Percentiles rank a stretch among this genome's conserved stretches.
These are phyloP conservation scores for Hofmannophila pseudospretella DNA, from an alignment of 2,888 invertebrate genomes.

Conservation along the genomic window DNA sequence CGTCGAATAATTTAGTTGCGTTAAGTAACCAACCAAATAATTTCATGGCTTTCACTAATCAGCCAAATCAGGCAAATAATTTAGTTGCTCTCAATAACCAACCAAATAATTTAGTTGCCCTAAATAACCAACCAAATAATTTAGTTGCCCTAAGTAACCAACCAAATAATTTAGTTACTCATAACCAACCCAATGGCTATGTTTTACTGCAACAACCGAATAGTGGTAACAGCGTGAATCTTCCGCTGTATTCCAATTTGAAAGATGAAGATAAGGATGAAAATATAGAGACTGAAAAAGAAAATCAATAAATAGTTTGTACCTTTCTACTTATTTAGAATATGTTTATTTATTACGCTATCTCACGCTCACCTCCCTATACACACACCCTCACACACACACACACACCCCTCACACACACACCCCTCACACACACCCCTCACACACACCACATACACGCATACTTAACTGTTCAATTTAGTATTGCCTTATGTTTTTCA, in stretches of 20 bases:
- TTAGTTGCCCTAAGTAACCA: neutral
- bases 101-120: constrained; percentile 2
- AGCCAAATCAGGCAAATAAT: constrained; percentile 2
- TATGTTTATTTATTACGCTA: no score
- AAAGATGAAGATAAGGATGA: neutral
- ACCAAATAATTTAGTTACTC: neutral
- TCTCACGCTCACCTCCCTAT: no score
- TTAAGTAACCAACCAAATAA: constrained; percentile 4
- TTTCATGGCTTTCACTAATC: constrained; percentile 2
- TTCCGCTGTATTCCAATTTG: neutral
- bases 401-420: no score
- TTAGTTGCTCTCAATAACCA: neutral
- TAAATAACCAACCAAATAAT: constrained; percentile 2
- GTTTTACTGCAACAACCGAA: neutral
- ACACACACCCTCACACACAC: no score
- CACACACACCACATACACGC: no score
- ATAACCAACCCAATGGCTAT: constrained; percentile 1
- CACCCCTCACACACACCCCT: no score
- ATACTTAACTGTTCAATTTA: no score
- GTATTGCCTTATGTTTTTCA: no score
- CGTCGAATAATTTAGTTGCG: constrained; percentile 1
- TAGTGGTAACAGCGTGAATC: neutral
- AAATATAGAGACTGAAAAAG: no score
- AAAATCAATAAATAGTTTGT: no score
- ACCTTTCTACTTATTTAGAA: no score